These are phyloP conservation scores for Remorina albescens DNA, from an alignment of 2,797 vertebrate genomes.

Conservation along the genomic window DNA sequence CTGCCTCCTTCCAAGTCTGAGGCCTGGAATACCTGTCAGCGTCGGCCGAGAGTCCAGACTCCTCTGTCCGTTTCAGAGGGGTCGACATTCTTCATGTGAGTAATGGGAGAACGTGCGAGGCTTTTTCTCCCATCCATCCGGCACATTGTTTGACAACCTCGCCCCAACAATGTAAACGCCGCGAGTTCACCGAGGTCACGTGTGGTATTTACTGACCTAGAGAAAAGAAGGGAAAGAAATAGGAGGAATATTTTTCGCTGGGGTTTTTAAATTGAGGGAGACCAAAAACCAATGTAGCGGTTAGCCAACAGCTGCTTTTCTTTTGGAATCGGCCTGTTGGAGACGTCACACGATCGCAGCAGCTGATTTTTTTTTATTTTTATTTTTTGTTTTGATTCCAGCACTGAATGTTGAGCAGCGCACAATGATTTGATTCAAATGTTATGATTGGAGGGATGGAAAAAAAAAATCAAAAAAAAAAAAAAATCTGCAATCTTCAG, in stretches of 20 bases:
- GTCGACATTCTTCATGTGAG: slow-evolving; percentile 70
- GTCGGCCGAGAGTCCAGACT: slow-evolving; percentile 61
- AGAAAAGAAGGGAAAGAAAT: slow-evolving; percentile 48
- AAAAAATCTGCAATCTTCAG: slow-evolving; percentile 81
- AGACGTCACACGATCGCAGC: slow-evolving; percentile 59
- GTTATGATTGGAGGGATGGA: slow-evolving; percentile 78
- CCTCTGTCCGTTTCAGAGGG: slow-evolving; percentile 46
- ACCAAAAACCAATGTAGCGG: slow-evolving; percentile 34
- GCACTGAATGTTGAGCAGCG: slow-evolving; percentile 67
- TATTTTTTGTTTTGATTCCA: slow-evolving; percentile 68
- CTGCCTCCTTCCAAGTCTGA: slow-evolving; percentile 60
- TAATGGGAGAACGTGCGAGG: slow-evolving; percentile 72
- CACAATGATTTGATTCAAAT: slow-evolving; percentile 83
- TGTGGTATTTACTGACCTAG: slow-evolving; percentile 71
- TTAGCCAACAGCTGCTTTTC: slow-evolving; percentile 43
- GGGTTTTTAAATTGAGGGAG: slow-evolving; percentile 58
- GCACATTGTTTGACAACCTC: slow-evolving; percentile 73
- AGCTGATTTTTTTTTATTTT: slow-evolving; percentile 46
- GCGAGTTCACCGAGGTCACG: slow-evolving; percentile 72
- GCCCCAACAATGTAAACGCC: slow-evolving; percentile 74
- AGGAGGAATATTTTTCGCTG: slow-evolving; percentile 42
- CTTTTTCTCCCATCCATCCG: slow-evolving; percentile 72
- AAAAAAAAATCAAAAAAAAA: slow-evolving; percentile 39
- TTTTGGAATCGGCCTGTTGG: slow-evolving; percentile 56
- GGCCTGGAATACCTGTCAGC: slow-evolving; percentile 73